phyloP scores from a whole-genome alignment of 2,797 vertebrate species.

The Catostomus latipinnis region DNA sequence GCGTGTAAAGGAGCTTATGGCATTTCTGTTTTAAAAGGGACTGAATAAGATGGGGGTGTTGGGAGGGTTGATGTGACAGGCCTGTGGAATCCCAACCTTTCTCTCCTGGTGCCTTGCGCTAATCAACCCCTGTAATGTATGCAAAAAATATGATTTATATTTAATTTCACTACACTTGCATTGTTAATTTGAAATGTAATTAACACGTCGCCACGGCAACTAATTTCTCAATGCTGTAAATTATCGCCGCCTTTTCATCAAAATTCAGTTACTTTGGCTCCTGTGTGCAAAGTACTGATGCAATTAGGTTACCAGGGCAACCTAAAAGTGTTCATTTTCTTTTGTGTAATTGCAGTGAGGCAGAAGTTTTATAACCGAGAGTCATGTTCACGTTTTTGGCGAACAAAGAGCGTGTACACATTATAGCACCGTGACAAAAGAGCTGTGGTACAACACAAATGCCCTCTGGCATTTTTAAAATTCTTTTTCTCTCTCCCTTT shows the following conservation, averaged over 20 bases:
- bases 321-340: conserved; percentile 98
- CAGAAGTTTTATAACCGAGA: conserved; percentile 90
- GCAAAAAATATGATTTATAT: conserved; percentile 99
- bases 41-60: conserved; percentile 76
- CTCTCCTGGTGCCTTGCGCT: conserved; percentile 99
- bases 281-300: conserved; percentile 99
- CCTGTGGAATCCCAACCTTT: conserved; percentile 99
- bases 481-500: background rate
- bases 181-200: conserved; percentile 99
- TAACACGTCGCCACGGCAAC: conserved; percentile 99
- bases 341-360: conserved; percentile 95
- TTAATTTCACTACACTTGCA: conserved; percentile 99
- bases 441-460: conserved; percentile 51
- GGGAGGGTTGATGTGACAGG: conserved; percentile 86
- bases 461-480: conserved; percentile 32
- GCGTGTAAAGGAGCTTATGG: conserved; percentile 70
- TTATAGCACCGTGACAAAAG: conserved; percentile 67
- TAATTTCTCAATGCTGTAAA: conserved; percentile 99
- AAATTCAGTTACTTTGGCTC: conserved; percentile 99
- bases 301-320: conserved; percentile 99
- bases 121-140: conserved; percentile 99
- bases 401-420: conserved; percentile 73
- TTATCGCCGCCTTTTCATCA: conserved; percentile 99
- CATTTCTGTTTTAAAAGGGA: conserved; percentile 73
- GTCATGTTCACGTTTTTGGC: conserved; percentile 81